Conservation (phyloP, 2,113 vertebrate genomes). For the Scomber scombrus region DNA sequence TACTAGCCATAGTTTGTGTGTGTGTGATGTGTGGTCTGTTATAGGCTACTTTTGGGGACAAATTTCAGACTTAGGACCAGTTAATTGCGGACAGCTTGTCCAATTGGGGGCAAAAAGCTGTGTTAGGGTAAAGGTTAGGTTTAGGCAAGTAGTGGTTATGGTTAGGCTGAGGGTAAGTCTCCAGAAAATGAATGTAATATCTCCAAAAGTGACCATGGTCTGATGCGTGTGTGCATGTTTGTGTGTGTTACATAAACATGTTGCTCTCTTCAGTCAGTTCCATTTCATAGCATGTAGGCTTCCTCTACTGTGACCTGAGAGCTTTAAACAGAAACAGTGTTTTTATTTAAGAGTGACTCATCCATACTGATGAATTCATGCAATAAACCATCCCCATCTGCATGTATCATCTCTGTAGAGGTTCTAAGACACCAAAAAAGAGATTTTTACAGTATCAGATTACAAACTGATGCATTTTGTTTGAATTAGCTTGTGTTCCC, state of each 20-base stretch:
- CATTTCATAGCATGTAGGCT: slow-evolving; percentile 25
- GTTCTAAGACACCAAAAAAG: neutral
- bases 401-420: neutral
- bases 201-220: too few species aligned
- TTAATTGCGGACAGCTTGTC: too few species aligned
- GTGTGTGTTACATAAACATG: slow-evolving; percentile 24
- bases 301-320: neutral
- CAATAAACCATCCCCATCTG: neutral
- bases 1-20: slow-evolving; percentile 19
- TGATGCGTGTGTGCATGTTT: neutral
- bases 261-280: slow-evolving; percentile 33
- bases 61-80: too few species aligned
- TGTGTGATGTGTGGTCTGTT: neutral
- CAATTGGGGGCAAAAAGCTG: too few species aligned
- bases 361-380: slow-evolving; percentile 2
- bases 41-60: too few species aligned
- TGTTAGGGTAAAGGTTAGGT: too few species aligned
- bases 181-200: too few species aligned
- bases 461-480: neutral
- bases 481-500: slow-evolving; percentile 1
- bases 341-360: slow-evolving; percentile 18
- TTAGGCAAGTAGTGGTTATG: too few species aligned
- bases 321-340: slow-evolving; percentile 18
- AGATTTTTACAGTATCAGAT: neutral
- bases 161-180: too few species aligned